Base-by-base conservation (phyloP, 1,140 invertebrate species). In the Saxidomus purpurata region DNA sequence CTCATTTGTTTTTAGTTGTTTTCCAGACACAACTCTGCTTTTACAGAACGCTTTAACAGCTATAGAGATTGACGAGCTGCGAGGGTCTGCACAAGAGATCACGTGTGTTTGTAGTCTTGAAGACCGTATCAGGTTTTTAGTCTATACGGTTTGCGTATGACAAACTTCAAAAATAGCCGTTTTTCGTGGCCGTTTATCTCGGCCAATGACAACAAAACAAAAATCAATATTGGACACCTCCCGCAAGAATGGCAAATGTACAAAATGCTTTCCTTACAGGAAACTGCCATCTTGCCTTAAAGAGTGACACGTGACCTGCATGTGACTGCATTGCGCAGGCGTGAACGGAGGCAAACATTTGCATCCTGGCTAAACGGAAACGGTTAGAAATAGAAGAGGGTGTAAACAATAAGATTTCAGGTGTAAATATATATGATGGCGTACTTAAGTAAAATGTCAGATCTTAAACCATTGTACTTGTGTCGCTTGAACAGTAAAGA, bases 401-500 rank as follows among this genome's bases (percentile, higher is more conserved):
- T 84, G 38, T 43, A 84, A 67, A 71, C 82, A 71, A 84, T 84
- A 71, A 84, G 63, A 84, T 13, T 43, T 84, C 43, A 52, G 82
- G 31, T 71, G 82, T 69, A 71, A 84, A 84, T 84, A 71, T 69
- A 47, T 71, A 40, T 40, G 63, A 84, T 52, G 59, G 43, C 28
- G 63, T 84, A 84, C 82, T 71, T 84, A 71, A 84, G 82, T 71
- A 69, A 69, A 84, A 34, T 43, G 63, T 52, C 82, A 84, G 38
- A 47, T 67, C 47, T 82, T 63, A 25, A 40, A 63, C 6, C 36
- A 40, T 67, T 67, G 36, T 63, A 52, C 22, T 31, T 6, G 40
- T 11, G 36, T 25, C 52, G 25, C 28, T 63, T 67, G 80, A 82
- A 63, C 47, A 19, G 34, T 82, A 40, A 43, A 49, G 36, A 38